Conservation (phyloP, 1,140 invertebrate species). For the Asbolus verrucosus region DNA sequence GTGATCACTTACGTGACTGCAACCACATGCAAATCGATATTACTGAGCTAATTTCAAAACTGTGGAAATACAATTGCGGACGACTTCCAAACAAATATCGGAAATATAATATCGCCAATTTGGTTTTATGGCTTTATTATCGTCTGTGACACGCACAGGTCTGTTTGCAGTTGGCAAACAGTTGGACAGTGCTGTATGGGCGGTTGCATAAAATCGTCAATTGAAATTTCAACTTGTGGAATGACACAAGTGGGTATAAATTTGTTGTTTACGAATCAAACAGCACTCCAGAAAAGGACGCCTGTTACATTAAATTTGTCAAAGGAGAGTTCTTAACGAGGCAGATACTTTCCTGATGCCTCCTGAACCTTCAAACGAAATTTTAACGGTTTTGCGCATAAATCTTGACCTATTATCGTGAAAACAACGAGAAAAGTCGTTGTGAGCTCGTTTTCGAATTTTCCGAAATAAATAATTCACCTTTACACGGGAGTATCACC, state of each 20-base stretch:
- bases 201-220: too few species aligned
- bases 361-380: not conserved
- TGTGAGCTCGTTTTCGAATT: not conserved
- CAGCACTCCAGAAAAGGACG: not conserved
- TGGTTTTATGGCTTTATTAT: too few species aligned
- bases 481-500: not conserved
- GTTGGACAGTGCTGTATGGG: too few species aligned
- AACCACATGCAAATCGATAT: too few species aligned
- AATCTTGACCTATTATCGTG: not conserved
- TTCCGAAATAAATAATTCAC: not conserved
- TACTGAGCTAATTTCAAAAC: too few species aligned
- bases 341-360: not conserved
- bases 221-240: too few species aligned
- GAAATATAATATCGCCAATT: too few species aligned
- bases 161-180: too few species aligned
- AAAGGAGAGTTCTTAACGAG: conserved; percentile 2
- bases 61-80: too few species aligned
- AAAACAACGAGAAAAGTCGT: not conserved
- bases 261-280: not conserved
- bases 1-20: too few species aligned
- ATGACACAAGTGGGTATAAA: not conserved
- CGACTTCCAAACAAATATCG: too few species aligned
- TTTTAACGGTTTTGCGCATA: not conserved
- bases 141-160: too few species aligned
- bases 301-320: conserved; percentile 1